Evolutionary conservation across 2,113 vertebrate species (phyloP), one percentile per base, ranked within the genome.

Genomic region (Lepus timidus): DNA sequence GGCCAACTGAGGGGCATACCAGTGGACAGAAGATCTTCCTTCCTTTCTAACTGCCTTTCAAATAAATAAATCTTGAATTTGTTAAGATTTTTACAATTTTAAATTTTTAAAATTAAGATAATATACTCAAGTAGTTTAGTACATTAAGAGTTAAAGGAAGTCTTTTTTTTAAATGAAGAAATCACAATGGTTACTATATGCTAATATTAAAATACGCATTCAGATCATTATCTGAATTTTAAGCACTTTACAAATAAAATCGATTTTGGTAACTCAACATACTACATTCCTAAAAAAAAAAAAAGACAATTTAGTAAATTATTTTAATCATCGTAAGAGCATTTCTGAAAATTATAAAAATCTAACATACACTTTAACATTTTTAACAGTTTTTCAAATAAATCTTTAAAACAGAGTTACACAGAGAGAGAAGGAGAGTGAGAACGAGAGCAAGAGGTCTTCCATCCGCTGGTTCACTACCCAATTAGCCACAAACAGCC

Each of bases 91-190:
- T 44, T 44, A 44, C 6, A 44, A 44, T 71, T 70, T 33, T 22
- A n/a, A 71, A 74, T 83, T 96, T 95, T 65, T 10, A 51, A 92
- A 85, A 78, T 79, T 94, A 75, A 92, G 85, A 87, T 64, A 92
- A 91, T 83, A 90, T 20, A 85, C 19, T 76, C 83, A 92, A 71
- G 81, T 67, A 82, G 58, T 68, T 74, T 31, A 85, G 64, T 36
- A 91, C 17, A 36, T 82, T 94, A 9, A 91, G 39, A 95, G 27
- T 55, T 93, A 93, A 92, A 33, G 78, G 20, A 93, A 85, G 44
- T 44, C 44, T 6, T 90, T 68, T 68, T 68, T 17, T 33, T 86
- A 84, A 94, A 79, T 55, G 85, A 79, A 82, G 74, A 81, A 79
- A 83, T 84, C 33, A 78, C 33, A 83, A 68, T 44, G 31, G 39